Conservation (phyloP, 2,797 vertebrate genomes). For the Gymnoscopelus braueri region DNA sequence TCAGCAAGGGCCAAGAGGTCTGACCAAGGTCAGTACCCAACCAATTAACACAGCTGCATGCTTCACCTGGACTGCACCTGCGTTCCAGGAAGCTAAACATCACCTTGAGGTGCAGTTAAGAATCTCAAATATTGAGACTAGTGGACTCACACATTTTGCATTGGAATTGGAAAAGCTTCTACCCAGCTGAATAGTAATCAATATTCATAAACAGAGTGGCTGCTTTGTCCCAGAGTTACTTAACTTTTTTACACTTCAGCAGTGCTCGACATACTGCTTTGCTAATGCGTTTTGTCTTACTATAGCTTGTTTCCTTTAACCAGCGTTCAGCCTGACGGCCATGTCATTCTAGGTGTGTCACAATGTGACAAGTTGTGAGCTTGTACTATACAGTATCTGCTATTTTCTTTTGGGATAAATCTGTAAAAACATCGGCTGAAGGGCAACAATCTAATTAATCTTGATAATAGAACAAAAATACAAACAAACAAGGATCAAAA, state of each 20-base stretch:
- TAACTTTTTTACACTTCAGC: too few relatives aligned
- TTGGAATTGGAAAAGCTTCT: not conserved
- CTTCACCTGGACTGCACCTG: not conserved
- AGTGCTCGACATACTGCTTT: too few relatives aligned
- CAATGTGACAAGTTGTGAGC: too few relatives aligned
- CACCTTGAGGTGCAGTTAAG: not conserved
- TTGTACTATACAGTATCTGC: too few relatives aligned
- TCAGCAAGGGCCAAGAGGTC: slow-evolving; percentile 4
- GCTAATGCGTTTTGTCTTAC: too few relatives aligned
- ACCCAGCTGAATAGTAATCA: not conserved
- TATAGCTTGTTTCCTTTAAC: too few relatives aligned
- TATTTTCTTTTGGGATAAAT: too few relatives aligned
- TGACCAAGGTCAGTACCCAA: slow-evolving; percentile 13
- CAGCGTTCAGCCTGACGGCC: too few relatives aligned
- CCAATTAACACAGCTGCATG: slow-evolving; percentile 15
- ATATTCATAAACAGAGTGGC: slow-evolving; percentile 8
- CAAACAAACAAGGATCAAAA: not conserved
- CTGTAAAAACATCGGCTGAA: too few relatives aligned
- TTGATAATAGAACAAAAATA: not conserved
- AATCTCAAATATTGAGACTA: not conserved
- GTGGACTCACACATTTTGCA: not conserved
- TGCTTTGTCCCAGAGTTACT: too few relatives aligned
- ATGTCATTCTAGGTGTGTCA: too few relatives aligned
- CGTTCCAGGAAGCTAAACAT: slow-evolving; percentile 8
- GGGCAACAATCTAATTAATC: too few relatives aligned